These are phyloP conservation scores for Antigone vipio DNA, from an alignment of 2,113 vertebrate species.

Conservation along the genomic window DNA sequence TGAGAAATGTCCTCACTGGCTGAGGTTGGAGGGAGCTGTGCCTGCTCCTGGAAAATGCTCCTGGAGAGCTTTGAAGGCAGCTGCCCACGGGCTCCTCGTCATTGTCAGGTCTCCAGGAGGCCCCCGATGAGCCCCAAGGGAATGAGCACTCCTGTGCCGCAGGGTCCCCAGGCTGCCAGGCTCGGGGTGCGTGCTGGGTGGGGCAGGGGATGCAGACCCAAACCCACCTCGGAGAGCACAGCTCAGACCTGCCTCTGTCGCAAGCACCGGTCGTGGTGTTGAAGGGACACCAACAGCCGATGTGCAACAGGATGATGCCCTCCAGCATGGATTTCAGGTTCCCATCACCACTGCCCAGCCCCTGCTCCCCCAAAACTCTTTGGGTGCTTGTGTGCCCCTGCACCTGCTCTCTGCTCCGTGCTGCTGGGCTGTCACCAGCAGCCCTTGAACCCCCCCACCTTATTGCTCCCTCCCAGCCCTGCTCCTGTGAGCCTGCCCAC, in stretches of 20 bases:
- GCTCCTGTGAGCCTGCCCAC: background rate
- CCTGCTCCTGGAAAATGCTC: background rate
- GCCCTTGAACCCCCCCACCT: background rate
- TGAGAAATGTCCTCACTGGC: background rate
- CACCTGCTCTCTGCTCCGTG: background rate
- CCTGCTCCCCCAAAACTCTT: too few species aligned
- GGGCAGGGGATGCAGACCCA: too few species aligned
- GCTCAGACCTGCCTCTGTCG: too few species aligned
- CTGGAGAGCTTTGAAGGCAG: background rate
- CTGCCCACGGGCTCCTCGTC: background rate
- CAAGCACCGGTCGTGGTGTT: too few species aligned
- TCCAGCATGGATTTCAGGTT: too few species aligned
- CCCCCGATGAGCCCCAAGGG: background rate
- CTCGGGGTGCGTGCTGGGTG: too few species aligned
- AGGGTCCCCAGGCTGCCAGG: too few species aligned
- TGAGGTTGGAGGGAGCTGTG: background rate
- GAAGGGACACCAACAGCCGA: too few species aligned
- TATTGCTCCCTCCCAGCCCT: background rate
- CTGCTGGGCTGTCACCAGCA: background rate
- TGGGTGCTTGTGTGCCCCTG: too few species aligned
- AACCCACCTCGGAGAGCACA: too few species aligned
- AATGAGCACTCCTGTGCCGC: background rate
- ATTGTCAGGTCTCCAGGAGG: background rate
- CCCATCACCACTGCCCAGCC: too few species aligned
- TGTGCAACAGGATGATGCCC: too few species aligned